Evolutionary conservation across 2,797 vertebrate genomes (phyloP), one percentile per base, ranked within the genome.

Genomic region (Oreonectes daqikongensis): DNA sequence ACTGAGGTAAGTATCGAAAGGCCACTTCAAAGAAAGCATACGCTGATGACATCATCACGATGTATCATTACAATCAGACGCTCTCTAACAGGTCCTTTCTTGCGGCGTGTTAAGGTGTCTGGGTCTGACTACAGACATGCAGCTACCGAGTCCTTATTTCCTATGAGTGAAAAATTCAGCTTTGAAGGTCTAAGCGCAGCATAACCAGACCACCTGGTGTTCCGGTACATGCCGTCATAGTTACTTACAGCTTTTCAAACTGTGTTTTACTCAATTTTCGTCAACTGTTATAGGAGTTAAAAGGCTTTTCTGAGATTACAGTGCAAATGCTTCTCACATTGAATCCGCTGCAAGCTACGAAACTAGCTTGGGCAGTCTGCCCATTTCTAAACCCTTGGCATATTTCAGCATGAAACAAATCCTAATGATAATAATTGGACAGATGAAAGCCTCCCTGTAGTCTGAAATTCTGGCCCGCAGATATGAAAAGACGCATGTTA

Each of bases 1-100:
- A 48, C n/a, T 60, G 28, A 26, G 26, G 52, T 63, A 66, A 78
- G 69, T 68, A 44, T 69, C 78, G 48, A 79, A 44, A 57, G 65
- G 35, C 50, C 81, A 74, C 71, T 80, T 42, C 14, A 50, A 18
- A 80, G 48, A 80, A 76, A 75, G 48, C 52, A 42, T 52, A 77
- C 76, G 72, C 78, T 53, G 67, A 61, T 75, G 66, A 32, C 57
- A 79, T 73, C 79, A 70, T 28, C 38, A 53, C n/a, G 35, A 24
- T 69, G 60, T 74, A 77, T 78, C 52, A 80, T 78, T 78, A 72
- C 67, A 80, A 77, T 80, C 78, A 78, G 55, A 18, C 7, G 4
- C 61, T 71, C 35, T 83, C 35, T 65, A 35, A 70, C 59, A 65
- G 20, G 52, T 67, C 20, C 30, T 69, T n/a, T 63, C 10, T 22